Evolutionary conservation across 1,140 invertebrate species (phyloP), one percentile per base, ranked within the genome.

Genomic region (Drosophila murphyi): DNA sequence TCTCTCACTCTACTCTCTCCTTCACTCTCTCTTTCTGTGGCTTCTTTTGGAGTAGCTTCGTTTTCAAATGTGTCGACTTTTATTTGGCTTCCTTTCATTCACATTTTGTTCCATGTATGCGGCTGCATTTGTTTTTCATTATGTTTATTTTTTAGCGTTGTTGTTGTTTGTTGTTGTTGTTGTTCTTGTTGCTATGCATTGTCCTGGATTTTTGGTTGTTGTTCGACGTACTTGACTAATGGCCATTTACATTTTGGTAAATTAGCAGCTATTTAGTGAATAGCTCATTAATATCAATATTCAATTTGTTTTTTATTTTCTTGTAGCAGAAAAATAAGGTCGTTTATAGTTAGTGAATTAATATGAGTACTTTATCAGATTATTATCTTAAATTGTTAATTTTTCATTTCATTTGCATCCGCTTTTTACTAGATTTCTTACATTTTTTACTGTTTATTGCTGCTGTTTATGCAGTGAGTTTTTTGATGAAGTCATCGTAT

Each of bases 61-160:
- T 68, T 80, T 63, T 54, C 71, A n/a, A 43, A 83, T 80, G 82
- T 75, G 74, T 87, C 82, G 67, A 87, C 82, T 86, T 87, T 82
- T 78, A 56, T 86, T 82, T 74, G 74, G 82, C 73, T 86, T 86
- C 81, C 39, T 43, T 43, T 39, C 60, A 43, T 63, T 62, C 59
- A 2, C 34, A 34, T 6, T 62, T 70, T 52, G 37, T 41, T 72
- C 29, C 35, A 34, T 29, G 34, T 56, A 41, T 71, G 51, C 57
- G 45, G 35, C 51, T 64, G 67, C 62, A 70, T 76, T 82, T 82
- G 62, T 69, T 68, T 71, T 64, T 29, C 61, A 52, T 47, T 78
- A 29, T 55, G 31, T 61, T 34, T 64, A 34, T 59, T 73, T 47
- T 54, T 67, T 70, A 45, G 52, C 20, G 20, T 20, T 20, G 20